A percentile compares a stretch with the other conserved stretches of the same genome.
Conservation (phyloP, 2,797 vertebrate genomes). For the Dendrocincla fuliginosa region DNA sequence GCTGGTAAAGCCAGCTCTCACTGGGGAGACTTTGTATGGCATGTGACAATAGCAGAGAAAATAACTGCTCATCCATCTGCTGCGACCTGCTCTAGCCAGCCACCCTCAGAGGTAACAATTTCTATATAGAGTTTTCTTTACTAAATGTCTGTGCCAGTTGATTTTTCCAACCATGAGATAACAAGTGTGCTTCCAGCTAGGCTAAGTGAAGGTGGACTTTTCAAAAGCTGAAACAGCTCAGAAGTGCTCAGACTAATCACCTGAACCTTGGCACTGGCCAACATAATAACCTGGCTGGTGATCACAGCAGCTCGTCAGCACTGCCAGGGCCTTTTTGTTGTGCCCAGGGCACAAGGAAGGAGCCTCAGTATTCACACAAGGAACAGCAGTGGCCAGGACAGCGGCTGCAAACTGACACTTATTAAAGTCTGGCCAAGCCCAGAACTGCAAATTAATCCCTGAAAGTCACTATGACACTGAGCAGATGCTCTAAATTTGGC, state of each 20-base stretch:
- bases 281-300: background rate
- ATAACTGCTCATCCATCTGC: background rate
- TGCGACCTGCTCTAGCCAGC: background rate
- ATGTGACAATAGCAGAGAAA: background rate
- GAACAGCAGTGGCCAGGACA: background rate
- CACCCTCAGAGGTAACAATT: background rate
- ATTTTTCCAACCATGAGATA: background rate
- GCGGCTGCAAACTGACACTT: background rate
- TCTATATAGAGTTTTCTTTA: background rate
- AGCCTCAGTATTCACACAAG: background rate
- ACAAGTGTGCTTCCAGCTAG: background rate
- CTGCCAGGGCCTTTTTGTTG: background rate
- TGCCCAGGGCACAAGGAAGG: background rate
- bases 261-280: background rate
- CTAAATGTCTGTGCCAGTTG: background rate
- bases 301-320: background rate
- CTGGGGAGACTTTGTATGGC: background rate
- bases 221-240: background rate
- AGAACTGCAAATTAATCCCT: background rate
- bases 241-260: background rate
- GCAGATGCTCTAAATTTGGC: background rate
- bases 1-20: background rate
- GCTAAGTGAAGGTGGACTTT: background rate
- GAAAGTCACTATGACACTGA: background rate
- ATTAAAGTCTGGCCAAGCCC: background rate